Conservation (phyloP, 1,140 invertebrate genomes). For the Sarcophaga bullata region DNA sequence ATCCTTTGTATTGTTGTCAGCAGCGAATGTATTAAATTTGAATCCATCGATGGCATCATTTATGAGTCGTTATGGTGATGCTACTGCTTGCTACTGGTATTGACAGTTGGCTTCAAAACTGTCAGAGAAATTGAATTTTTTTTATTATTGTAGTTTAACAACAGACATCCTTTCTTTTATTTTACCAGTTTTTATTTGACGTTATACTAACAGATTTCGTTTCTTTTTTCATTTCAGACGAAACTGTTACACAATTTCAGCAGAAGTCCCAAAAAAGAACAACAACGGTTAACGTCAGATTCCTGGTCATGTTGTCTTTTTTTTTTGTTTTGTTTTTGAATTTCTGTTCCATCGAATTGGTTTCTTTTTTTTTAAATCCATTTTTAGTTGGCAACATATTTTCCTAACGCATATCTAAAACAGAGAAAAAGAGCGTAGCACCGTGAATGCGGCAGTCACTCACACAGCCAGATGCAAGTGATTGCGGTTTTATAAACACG, state of each 20-base stretch:
- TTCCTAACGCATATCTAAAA: not conserved
- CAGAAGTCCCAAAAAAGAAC: not conserved
- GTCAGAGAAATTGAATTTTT: constrained; percentile 32
- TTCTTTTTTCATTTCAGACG: not conserved
- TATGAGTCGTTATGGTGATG: not conserved
- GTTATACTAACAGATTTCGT: not conserved
- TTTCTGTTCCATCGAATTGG: not conserved
- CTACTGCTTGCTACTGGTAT: constrained; percentile 20
- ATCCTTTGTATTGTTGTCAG: no score
- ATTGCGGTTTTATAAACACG: constrained; percentile 18
- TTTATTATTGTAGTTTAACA: not conserved
- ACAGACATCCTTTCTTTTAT: not conserved
- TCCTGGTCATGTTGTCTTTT: constrained; percentile 22
- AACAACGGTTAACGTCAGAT: constrained; percentile 22
- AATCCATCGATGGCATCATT: no score
- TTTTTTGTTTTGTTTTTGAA: not conserved
- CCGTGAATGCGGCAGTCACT: no score
- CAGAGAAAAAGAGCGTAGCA: not conserved
- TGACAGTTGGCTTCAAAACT: constrained; percentile 37
- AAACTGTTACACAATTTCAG: not conserved
- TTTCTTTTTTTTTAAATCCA: no score
- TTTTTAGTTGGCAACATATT: constrained; percentile 18
- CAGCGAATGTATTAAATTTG: not conserved
- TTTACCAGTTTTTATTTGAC: no score
- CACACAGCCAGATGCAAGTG: constrained; percentile 13